Conservation (phyloP, 2,797 vertebrate genomes). For the Potorous gilbertii region DNA sequence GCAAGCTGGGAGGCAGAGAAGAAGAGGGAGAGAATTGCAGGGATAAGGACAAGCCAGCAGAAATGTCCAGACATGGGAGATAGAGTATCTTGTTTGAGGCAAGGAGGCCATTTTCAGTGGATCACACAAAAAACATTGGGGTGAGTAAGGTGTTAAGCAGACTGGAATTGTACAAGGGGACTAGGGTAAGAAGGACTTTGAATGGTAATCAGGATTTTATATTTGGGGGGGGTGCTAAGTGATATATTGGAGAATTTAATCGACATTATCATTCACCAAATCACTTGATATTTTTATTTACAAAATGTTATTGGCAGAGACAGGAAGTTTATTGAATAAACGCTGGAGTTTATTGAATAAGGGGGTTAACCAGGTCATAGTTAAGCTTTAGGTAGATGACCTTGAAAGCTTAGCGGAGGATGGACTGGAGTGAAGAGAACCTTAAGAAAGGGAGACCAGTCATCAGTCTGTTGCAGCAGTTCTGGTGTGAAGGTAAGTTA, state of each 20-base stretch:
- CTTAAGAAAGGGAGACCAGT: too few species aligned
- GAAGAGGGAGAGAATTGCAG: background rate
- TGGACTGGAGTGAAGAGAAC: too few species aligned
- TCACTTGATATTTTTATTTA: too few species aligned
- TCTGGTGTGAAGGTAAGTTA: too few species aligned
- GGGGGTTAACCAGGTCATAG: too few species aligned
- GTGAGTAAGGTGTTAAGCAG: background rate
- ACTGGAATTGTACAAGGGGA: background rate
- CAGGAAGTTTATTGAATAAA: too few species aligned
- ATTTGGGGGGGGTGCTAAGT: background rate
- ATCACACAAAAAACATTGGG: background rate
- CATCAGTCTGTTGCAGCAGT: too few species aligned
- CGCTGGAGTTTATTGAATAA: background rate
- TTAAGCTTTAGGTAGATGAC: too few species aligned
- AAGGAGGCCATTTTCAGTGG: background rate
- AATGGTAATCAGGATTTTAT: background rate
- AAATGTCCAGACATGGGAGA: background rate
- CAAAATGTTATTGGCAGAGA: too few species aligned
- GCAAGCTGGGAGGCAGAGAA: background rate
- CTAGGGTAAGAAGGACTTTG: background rate
- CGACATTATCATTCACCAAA: too few species aligned
- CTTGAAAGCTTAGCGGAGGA: too few species aligned
- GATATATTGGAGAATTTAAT: too few species aligned
- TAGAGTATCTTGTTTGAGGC: background rate
- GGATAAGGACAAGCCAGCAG: background rate